These are phyloP conservation scores for Drosophila glabriapex DNA, from an alignment of 2,888 invertebrate genomes.

Conservation along the genomic window DNA sequence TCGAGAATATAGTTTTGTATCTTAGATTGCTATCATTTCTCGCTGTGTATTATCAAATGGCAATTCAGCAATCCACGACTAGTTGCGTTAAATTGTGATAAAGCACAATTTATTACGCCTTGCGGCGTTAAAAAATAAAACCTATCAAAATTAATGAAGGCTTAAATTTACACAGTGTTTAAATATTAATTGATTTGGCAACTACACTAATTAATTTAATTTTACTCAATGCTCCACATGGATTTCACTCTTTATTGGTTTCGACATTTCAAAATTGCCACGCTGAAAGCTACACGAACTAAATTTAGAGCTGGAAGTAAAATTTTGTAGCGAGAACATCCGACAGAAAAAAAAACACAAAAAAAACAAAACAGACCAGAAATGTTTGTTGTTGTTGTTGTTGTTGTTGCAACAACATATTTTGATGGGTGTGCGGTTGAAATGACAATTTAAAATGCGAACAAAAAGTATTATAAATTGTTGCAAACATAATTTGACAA, in stretches of 20 bases:
- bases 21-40: background rate
- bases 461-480: slow-evolving; percentile 41
- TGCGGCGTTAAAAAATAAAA: background rate
- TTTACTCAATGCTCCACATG: slow-evolving; percentile 3
- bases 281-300: slow-evolving; percentile 55
- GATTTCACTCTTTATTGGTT: background rate
- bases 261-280: slow-evolving; percentile 55
- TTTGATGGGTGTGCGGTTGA: slow-evolving; percentile 34
- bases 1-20: background rate
- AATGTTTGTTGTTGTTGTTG: slow-evolving; percentile 9
- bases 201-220: slow-evolving; percentile 34
- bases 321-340: slow-evolving; percentile 36
- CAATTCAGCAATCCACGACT: background rate
- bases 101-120: background rate
- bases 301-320: slow-evolving; percentile 33
- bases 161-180: background rate
- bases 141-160: background rate
- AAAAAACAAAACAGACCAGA: slow-evolving; percentile 14
- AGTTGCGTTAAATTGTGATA: background rate
- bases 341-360: slow-evolving; percentile 4
- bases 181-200: slow-evolving; percentile 21
- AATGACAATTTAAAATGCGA: slow-evolving; percentile 44
- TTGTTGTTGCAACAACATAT: slow-evolving; percentile 6
- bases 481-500: slow-evolving; percentile 40
- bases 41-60: background rate